Evolutionary conservation across 2,113 vertebrate genomes (phyloP), one percentile per base, ranked within the genome.

Genomic region (Siniperca knerii): DNA sequence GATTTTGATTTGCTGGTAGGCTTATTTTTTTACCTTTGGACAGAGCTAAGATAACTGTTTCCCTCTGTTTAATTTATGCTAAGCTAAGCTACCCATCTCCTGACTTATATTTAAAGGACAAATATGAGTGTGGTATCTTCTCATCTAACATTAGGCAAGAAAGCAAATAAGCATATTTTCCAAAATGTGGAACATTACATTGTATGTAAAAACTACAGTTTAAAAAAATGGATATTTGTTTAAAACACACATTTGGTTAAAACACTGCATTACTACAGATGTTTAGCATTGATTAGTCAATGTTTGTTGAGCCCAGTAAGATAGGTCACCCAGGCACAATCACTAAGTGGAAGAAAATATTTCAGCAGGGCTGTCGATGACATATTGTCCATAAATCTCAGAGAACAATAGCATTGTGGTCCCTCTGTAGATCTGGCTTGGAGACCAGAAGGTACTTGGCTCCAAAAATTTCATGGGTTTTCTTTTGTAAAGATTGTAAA

Each of bases 381-480:
- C 75, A 84, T 82, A 68, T 72, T 81, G 72, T 54, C 46, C 64
- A 77, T 82, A 87, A 79, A 82, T 89, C 76, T 80, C 8, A 57
- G 42, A 77, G 70, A 90, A 92, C 82, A 90, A 90, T 89, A 64
- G 82, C 12, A 7, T 44, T 33, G 69, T 10, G 23, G 82, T 75
- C 37, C 70, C 42, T 46, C 25, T 73, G 40, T 67, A 77, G 80
- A 81, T 81, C 73, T 90, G 83, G 69, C 74, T 68, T 66, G 25
- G 79, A 72, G 50, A 89, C 69, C 44, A 90, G 67, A 82, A 83
- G 52, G 29, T 75, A 69, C 76, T 68, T 81, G 68, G 79, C 74
- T 89, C 67, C 75, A 75, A 76, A 84, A 61, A 62, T 37, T 70
- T 67, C 23, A 69, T 57, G 55, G 18, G 11, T 20, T 81, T 75